Evolutionary conservation across 2,797 vertebrate species (phyloP), one percentile per base, ranked within the genome.

Genomic region (Microchirus variegatus): DNA sequence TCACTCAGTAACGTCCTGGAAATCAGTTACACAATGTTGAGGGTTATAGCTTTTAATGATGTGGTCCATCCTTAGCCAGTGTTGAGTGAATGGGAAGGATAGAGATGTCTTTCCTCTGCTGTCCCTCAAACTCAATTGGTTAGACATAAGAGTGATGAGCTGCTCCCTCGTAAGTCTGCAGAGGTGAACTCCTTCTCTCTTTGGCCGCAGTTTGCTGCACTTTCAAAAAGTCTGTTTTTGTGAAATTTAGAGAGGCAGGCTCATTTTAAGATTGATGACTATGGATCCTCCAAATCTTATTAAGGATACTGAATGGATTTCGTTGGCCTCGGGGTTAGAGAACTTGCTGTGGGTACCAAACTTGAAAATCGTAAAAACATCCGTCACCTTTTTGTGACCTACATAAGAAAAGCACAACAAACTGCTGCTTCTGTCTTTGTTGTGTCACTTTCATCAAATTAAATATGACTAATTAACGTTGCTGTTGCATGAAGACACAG

Each of bases 191-290:
- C 66, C 52, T 47, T 69, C 73, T 73, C 61, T 71, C 65, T 44
- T 70, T 73, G 70, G 77, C 80, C 76, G 80, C 84, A 83, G 80
- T 59, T 75, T 42, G n/a, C 74, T 74, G 53, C 22, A 61, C 82
- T 82, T 78, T 82, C 67, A 77, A 70, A 82, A 85, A 82, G 78
- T 83, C 79, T 82, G 79, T 86, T 83, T 86, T 84, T 85, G 62
- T 45, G 40, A 79, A 87, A 86, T 89, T 80, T 77, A 76, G 69
- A 79, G 68, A 70, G 76, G 68, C 75, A 68, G 75, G 59, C 73
- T 85, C 80, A 64, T 86, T 85, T 75, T 64, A 81, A 88, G 87
- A 90, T 85, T 82, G 86, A 90, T 89, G 87, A 81, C 78, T 37
- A 31, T 54, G 64, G 67, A 78, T 77, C 67, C 66, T 78, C 83